Conservation (phyloP, 2,113 vertebrate species). For the Aphelocoma coerulescens region DNA sequence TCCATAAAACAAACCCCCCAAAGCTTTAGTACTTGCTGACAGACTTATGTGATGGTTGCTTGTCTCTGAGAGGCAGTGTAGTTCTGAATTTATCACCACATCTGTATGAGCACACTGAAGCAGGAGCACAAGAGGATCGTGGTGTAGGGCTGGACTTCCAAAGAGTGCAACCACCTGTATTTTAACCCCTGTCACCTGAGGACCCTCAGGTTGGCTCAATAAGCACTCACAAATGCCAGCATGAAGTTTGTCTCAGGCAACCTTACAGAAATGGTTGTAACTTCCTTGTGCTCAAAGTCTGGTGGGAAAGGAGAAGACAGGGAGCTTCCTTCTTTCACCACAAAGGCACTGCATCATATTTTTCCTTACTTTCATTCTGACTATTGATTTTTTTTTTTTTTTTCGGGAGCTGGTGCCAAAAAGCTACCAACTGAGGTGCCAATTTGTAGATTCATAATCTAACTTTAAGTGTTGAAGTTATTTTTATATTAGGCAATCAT, state of each 20-base stretch:
- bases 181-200: neutral
- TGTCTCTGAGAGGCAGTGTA: neutral
- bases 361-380: neutral
- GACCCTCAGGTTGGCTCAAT: neutral
- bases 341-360: neutral
- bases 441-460: neutral
- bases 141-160: neutral
- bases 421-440: neutral
- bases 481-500: neutral
- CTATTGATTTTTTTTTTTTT: neutral
- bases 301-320: accelerated
- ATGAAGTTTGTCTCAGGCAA: neutral
- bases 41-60: neutral
- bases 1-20: neutral
- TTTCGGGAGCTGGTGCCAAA: neutral
- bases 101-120: neutral
- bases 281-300: neutral
- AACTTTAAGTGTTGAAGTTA: neutral
- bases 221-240: neutral
- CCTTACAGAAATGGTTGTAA: neutral
- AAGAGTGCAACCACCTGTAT: neutral
- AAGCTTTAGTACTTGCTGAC: neutral
- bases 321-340: neutral
- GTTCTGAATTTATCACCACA: neutral
- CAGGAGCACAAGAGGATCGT: neutral